A percentile compares a stretch with the other conserved stretches of the same genome.
Evolutionary conservation across 1,140 invertebrate species (phyloP).

Genomic region (Drosophila persimilis): DNA sequence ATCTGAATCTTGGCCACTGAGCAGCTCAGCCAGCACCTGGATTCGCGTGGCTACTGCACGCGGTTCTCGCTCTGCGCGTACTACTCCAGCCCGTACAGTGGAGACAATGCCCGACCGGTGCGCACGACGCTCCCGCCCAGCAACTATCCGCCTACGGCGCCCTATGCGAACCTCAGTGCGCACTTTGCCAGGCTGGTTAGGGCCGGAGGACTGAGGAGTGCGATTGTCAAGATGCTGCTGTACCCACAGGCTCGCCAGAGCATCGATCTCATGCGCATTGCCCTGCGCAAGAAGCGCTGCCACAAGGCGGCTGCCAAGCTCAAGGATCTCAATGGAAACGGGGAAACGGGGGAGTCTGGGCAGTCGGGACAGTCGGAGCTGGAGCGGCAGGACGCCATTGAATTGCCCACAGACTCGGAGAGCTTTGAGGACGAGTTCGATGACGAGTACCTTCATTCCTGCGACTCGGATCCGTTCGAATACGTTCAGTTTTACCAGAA

Average conservation of each 20-base stretch:
- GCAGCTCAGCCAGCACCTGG: conserved; percentile 80
- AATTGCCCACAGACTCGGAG: conserved; percentile 82
- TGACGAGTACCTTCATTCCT: conserved; percentile 75
- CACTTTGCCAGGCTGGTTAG: conserved; percentile 89
- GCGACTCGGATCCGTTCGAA: conserved; percentile 86
- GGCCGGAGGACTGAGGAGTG: conserved; percentile 87
- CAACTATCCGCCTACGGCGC: conserved; percentile 87
- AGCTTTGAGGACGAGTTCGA: conserved; percentile 60
- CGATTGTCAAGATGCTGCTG: conserved; percentile 89
- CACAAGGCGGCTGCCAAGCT: conserved; percentile 83
- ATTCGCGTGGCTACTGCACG: conserved; percentile 84
- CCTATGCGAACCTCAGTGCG: conserved; percentile 89
- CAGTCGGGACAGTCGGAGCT: conserved; percentile 74
- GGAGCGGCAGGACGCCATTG: conserved; percentile 85
- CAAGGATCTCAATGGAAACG: conserved; percentile 55
- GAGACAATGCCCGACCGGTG: conserved; percentile 81
- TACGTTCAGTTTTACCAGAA: conserved; percentile 87
- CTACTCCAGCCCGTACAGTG: conserved; percentile 56
- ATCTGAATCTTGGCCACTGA: conserved; percentile 42
- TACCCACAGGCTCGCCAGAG: conserved; percentile 85
- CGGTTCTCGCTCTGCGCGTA: conserved; percentile 83
- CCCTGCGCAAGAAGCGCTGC: conserved; percentile 84
- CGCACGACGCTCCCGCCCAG: conserved; percentile 86
- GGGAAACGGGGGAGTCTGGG: conserved; percentile 26
- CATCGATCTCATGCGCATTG: conserved; percentile 83